These are phyloP conservation scores for Amazona vittata DNA, from an alignment of 2,113 vertebrate species.

Conservation along the genomic window DNA sequence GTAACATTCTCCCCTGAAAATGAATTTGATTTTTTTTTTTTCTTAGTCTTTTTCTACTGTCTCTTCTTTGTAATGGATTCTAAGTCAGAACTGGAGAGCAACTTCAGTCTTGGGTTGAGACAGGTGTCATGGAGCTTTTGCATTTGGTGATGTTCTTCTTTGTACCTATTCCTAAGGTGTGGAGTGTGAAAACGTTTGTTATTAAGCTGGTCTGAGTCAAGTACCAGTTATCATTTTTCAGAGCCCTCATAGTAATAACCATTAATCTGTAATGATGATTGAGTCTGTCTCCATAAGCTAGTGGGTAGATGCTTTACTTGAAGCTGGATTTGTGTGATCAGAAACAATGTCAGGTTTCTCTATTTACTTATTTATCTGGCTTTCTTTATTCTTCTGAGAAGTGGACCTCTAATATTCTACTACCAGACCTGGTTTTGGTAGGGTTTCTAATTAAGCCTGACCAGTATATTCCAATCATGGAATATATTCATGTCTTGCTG, in stretches of 20 bases:
- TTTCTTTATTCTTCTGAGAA: not conserved
- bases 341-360: not conserved
- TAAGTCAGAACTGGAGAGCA: not conserved
- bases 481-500: not conserved
- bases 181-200: not conserved
- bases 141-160: not conserved
- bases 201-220: not conserved
- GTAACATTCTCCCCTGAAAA: not conserved
- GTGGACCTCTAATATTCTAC: not conserved
- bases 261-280: not conserved
- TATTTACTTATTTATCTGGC: not conserved
- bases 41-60: not conserved
- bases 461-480: not conserved
- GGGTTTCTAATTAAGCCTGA: not conserved
- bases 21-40: not conserved
- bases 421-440: not conserved
- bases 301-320: not conserved
- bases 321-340: not conserved
- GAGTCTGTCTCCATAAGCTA: not conserved
- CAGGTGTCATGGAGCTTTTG: not conserved
- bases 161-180: not conserved
- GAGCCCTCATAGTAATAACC: not conserved
- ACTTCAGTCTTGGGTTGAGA: not conserved
- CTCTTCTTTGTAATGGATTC: not conserved
- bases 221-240: not conserved